phyloP scores from a whole-genome alignment of 2,888 invertebrate species.

The Eupithecia centaureata region DNA sequence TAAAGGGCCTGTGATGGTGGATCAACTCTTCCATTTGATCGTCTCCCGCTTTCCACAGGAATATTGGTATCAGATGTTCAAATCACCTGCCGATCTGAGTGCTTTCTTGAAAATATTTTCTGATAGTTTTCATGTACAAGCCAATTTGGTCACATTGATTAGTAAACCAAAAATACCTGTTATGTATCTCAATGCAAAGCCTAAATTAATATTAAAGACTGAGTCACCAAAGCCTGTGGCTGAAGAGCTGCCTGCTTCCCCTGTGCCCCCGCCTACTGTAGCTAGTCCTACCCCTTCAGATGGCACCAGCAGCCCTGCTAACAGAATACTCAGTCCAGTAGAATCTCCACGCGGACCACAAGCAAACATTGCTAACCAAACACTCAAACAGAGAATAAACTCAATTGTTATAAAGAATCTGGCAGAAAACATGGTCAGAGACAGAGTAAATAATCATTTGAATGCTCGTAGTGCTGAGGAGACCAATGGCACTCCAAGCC shows the following conservation, averaged over 20 bases:
- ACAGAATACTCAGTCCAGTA: slow-evolving; percentile 80
- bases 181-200: slow-evolving; percentile 80
- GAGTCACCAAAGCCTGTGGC: slow-evolving; percentile 78
- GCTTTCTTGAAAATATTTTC: slow-evolving; percentile 96
- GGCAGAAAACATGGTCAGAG: slow-evolving; percentile 90
- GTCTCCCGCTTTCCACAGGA: slow-evolving; percentile 90
- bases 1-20: slow-evolving; percentile 92
- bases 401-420: slow-evolving; percentile 94
- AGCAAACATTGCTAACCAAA: slow-evolving; percentile 87
- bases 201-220: slow-evolving; percentile 72
- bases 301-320: slow-evolving; percentile 73
- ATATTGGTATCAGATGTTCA: slow-evolving; percentile 93
- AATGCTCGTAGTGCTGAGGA: slow-evolving; percentile 75
- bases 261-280: slow-evolving; percentile 63
- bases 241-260: slow-evolving; percentile 69
- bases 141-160: slow-evolving; percentile 94
- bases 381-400: slow-evolving; percentile 94
- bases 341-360: slow-evolving; percentile 80
- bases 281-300: slow-evolving; percentile 79
- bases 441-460: slow-evolving; percentile 77
- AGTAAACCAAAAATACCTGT: slow-evolving; percentile 89
- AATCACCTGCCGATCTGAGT: slow-evolving; percentile 94
- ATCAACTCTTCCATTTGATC: slow-evolving; percentile 93
- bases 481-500: slow-evolving; percentile 72
- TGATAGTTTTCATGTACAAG: slow-evolving; percentile 96